phyloP scores from a whole-genome alignment of 2,888 invertebrate genomes.

The Salpingus planirostris region DNA sequence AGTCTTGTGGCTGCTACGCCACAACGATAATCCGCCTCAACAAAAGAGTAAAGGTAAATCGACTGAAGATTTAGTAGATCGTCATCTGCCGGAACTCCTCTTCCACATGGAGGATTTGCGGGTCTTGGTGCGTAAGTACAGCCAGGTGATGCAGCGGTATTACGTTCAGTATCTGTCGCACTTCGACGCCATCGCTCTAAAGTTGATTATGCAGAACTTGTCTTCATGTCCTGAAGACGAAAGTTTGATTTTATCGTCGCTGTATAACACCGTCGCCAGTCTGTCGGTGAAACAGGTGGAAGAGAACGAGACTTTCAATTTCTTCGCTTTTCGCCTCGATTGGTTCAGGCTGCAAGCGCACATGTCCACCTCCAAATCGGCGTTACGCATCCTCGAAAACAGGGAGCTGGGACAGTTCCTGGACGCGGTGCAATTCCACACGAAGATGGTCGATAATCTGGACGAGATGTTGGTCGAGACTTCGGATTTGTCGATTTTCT shows the following conservation, averaged over 20 bases:
- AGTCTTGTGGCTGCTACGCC: conserved; percentile 91
- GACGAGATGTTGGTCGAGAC: conserved; percentile 96
- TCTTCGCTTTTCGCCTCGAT: conserved; percentile 83
- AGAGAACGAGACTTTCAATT: conserved; percentile 92
- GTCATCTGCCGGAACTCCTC: conserved; percentile 91
- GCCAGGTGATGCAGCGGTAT: conserved; percentile 70
- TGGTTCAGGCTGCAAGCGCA: conserved; percentile 97
- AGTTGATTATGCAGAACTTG: conserved; percentile 71
- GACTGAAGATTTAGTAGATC: conserved; percentile 88
- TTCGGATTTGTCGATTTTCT: conserved; percentile 94
- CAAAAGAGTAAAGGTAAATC: conserved; percentile 74
- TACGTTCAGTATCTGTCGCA: conserved; percentile 95
- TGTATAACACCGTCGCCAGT: conserved; percentile 80
- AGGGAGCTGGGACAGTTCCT: conserved; percentile 82
- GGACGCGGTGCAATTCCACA: conserved; percentile 94
- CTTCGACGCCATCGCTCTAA: conserved; percentile 89
- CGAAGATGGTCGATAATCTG: conserved; percentile 95
- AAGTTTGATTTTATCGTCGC: conserved; percentile 83
- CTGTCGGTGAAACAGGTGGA: conserved; percentile 92
- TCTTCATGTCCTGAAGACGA: conserved; percentile 90
- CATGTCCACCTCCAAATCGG: conserved; percentile 76
- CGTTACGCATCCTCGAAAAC: conserved; percentile 71
- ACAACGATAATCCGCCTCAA: conserved; percentile 89
- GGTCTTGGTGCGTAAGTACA: conserved; percentile 89
- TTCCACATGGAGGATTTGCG: conserved; percentile 98